phyloP scores from a whole-genome alignment of 2,888 invertebrate species.

The Drosophila pseudotalamancana region DNA sequence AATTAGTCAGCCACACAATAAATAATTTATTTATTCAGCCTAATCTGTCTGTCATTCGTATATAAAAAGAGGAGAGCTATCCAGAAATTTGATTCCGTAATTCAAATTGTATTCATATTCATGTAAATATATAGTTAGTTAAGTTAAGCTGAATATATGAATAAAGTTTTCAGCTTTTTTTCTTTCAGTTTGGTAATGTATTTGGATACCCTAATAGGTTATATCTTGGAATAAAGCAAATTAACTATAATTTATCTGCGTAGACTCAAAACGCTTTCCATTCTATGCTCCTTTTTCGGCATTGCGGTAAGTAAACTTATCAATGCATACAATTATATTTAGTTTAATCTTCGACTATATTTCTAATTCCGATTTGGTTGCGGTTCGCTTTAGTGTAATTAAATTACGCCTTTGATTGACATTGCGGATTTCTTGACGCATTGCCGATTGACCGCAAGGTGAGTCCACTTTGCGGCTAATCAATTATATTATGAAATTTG shows the following conservation, averaged over 20 bases:
- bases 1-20: background rate
- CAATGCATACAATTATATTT: background rate
- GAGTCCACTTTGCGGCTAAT: conserved; percentile 21
- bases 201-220: too few species aligned
- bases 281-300: conserved; percentile 18
- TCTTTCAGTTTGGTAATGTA: too few species aligned
- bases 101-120: too few species aligned
- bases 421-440: conserved; percentile 13
- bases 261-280: conserved; percentile 17
- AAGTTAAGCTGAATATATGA: too few species aligned
- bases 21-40: background rate
- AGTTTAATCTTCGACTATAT: background rate
- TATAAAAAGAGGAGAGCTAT: too few species aligned
- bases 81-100: too few species aligned
- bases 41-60: too few species aligned
- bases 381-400: conserved; percentile 30
- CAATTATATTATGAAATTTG: conserved; percentile 15
- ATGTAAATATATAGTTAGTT: too few species aligned
- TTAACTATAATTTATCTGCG: conserved; percentile 31
- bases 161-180: too few species aligned
- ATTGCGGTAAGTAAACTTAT: too few species aligned
- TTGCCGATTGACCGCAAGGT: conserved; percentile 36
- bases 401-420: conserved; percentile 50
- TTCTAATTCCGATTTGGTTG: conserved; percentile 4
- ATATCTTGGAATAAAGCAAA: conserved; percentile 16